Base-by-base conservation (phyloP, 1,140 invertebrate species). In the Colletes latitarsis region DNA sequence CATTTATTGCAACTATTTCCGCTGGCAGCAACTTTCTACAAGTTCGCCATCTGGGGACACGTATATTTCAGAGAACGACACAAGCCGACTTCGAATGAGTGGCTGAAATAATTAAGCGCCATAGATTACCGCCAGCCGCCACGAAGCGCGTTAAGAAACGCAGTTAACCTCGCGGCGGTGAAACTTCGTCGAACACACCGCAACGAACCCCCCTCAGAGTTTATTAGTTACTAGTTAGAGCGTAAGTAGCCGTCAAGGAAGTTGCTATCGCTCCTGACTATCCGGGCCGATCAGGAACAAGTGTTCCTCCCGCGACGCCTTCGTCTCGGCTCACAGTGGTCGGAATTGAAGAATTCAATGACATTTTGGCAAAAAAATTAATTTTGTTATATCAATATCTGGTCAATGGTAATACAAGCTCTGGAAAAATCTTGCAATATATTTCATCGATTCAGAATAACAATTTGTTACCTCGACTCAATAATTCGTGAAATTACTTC, bases 141-240 rank as follows among this genome's bases (percentile, higher is more conserved):
- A 4, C 41, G 41, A 10, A 53, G 4, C 69, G 72, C 60, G 46
- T 63, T 41, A 41, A 74, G 46, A 60, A 74, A 41, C 30, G 30
- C 46, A 43, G 57, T 74, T 74, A 69, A 70, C 21, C 10, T 30
- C 41, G 30, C 3, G 3, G 21, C n/a, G 21, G 60, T n/a, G 75
- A 41, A 75, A 75, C n/a, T 66, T 75, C 6, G 6, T 4, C 30
- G 30, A 75, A 72, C 17, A 60, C 43, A n/a, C 30, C 21, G 41
- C 66, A n/a, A 43, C n/a, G 17, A 19, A 10, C 19, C 17, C 15
- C 17, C n/a, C 21, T 49, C 49, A 21, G 43, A 70, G 57, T 77
- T 77, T 77, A 77, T 70, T 77, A 70, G 75, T 70, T 70, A 6
- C 46, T 41, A 66, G 73, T 66, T 64, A 52, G 46, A 12, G n/a